A percentile compares a stretch with the other conserved stretches of the same genome.
Conservation (phyloP, 2,113 vertebrate species). For the Oriolus oriolus region DNA sequence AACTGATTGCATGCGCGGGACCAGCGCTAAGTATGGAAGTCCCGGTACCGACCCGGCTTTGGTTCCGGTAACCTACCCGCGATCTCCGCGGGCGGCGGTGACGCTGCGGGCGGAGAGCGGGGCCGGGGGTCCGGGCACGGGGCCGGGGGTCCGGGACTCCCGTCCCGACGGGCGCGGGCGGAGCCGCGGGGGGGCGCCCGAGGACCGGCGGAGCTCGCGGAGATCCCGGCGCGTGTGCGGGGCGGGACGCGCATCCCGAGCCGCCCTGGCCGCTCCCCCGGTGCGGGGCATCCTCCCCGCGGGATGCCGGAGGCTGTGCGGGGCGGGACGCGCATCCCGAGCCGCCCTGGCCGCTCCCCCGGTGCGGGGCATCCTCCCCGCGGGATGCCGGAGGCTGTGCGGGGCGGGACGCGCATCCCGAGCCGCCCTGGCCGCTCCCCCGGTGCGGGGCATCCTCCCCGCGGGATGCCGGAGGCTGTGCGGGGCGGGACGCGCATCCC, state of each 20-base stretch:
- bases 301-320: no score
- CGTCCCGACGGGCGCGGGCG: no score
- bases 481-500: accelerated
- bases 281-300: no score
- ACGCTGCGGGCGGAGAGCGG: not conserved
- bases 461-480: not conserved
- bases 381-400: not conserved
- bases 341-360: no score
- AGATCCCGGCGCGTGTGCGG: no score
- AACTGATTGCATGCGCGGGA: no score
- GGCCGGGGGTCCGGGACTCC: not conserved
- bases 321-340: accelerated
- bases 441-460: not conserved
- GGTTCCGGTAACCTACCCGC: accelerated
- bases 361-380: not conserved
- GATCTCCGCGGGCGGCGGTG: not conserved
- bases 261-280: no score
- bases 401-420: accelerated
- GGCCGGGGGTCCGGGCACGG: not conserved
- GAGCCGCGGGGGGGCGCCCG: no score
- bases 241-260: no score
- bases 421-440: no score
- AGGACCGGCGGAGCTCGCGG: no score
- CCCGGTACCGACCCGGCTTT: not conserved
- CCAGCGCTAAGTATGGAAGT: not conserved